Evolutionary conservation across 2,888 invertebrate genomes (phyloP).

Genomic region (Odiellus spinosus): DNA sequence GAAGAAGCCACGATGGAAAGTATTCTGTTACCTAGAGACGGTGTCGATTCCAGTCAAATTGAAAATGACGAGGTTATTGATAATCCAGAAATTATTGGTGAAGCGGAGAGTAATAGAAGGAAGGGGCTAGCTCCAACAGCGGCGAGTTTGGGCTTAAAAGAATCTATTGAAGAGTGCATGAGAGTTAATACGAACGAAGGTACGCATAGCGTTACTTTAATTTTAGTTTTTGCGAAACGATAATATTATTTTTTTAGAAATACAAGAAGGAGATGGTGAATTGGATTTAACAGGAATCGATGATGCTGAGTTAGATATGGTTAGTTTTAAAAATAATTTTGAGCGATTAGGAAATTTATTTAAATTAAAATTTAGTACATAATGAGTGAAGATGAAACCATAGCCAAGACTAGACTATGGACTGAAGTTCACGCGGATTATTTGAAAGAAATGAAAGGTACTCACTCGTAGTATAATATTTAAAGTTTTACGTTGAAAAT

Average conservation of each 20-base stretch:
- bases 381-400: constrained; percentile 59
- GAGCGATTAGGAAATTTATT: not conserved
- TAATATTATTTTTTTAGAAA: constrained; percentile 1
- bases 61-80: constrained; percentile 1
- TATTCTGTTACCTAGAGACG: not conserved
- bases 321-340: constrained; percentile 20
- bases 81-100: constrained; percentile 4
- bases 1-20: not conserved
- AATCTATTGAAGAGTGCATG: constrained; percentile 36
- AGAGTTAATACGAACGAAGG: constrained; percentile 5
- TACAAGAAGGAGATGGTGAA: constrained; percentile 33
- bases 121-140: constrained; percentile 33
- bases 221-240: not conserved
- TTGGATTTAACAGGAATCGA: constrained; percentile 46
- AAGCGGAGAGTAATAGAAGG: not conserved
- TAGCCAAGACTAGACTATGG: constrained; percentile 71
- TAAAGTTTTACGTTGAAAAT: no score
- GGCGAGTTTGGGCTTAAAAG: constrained; percentile 57
- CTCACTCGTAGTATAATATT: no score
- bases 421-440: constrained; percentile 71
- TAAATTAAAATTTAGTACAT: constrained; percentile 41
- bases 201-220: constrained; percentile 1
- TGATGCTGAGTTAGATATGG: constrained; percentile 70
- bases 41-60: not conserved
- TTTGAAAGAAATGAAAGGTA: constrained; percentile 68